Base-by-base conservation (phyloP, 2,113 vertebrate genomes). In the Strix uralensis region DNA sequence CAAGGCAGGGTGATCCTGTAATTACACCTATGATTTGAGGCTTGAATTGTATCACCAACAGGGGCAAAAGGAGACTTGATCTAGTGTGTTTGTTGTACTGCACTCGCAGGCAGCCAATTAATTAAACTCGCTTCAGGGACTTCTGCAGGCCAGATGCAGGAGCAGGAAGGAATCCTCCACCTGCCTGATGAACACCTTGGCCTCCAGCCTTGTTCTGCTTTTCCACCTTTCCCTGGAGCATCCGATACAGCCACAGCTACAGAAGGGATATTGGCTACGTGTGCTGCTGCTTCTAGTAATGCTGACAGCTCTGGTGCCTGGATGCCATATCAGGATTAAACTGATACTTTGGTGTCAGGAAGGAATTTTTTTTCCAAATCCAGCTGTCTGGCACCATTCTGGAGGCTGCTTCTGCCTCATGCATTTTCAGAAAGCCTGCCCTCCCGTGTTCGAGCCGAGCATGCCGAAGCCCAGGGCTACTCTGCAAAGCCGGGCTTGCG, bases 131-230 rank as follows among this genome's bases (percentile, higher is more conserved):
- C 58, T 61, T 47, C 44, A 29, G 85, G 70, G 88, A 61, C 32
- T 75, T 65, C 23, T 55, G 17, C 1, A 0, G 58, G 46, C 63
- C 58, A 47, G 57, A 44, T 2, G 12, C 42, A 21, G 58, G 79
- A 58, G 55, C 34, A 66, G 63, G 75, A 72, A 74, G 42, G 47
- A 65, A 44, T 86, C 38, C 21, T 8, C 71, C 30, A 34, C 21
- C 26, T 1, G 1, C 65, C 16, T 22, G 19, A 4, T 2, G 34
- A 8, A 32, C 29, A 17, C 22, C 57, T 67, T 7, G 0, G 29
- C 62, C 63, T 75, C 70, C 38, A 83, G 71, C 40, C 58, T 12
- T 6, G 11, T n/a, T 29, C 81, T 66, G 63, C 72, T 73, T 52
- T 42, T 26, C 46, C 75, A 46, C 29, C 75, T 69, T 34, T 38